These are phyloP conservation scores for Laodelphax striatellus DNA, from an alignment of 1,140 invertebrate species.

Conservation along the genomic window DNA sequence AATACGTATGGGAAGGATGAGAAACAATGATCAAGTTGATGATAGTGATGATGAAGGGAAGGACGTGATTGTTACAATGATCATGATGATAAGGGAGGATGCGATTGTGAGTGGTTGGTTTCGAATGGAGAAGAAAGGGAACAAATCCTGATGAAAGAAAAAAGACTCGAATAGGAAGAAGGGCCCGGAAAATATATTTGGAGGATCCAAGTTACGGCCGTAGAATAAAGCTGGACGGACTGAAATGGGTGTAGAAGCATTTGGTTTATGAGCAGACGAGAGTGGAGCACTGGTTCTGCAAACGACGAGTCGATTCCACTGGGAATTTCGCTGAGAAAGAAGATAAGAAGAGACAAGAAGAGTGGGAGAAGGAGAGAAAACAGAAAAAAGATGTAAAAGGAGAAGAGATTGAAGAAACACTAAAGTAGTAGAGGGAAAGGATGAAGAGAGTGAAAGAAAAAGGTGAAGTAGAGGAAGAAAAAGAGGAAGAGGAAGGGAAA, in stretches of 20 bases:
- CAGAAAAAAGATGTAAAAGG: background rate
- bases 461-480: too few relatives aligned
- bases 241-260: constrained; percentile 9
- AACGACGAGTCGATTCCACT: background rate
- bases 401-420: too few relatives aligned
- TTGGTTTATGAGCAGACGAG: background rate
- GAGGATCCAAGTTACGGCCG: background rate
- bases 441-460: too few relatives aligned
- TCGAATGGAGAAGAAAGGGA: too few relatives aligned
- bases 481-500: too few relatives aligned
- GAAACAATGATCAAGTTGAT: too few relatives aligned
- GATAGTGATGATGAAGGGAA: too few relatives aligned
- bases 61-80: too few relatives aligned
- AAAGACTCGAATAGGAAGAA: constrained; percentile 4
- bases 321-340: background rate
- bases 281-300: background rate
- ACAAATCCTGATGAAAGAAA: constrained; percentile 9
- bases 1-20: too few relatives aligned
- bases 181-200: constrained; percentile 3
- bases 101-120: too few relatives aligned
- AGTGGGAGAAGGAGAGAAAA: constrained; percentile 6
- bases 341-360: background rate
- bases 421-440: background rate
- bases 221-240: constrained; percentile 4
- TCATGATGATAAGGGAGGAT: too few relatives aligned